These are phyloP conservation scores for Smittia aterrima DNA, from an alignment of 2,888 invertebrate genomes.

Conservation along the genomic window DNA sequence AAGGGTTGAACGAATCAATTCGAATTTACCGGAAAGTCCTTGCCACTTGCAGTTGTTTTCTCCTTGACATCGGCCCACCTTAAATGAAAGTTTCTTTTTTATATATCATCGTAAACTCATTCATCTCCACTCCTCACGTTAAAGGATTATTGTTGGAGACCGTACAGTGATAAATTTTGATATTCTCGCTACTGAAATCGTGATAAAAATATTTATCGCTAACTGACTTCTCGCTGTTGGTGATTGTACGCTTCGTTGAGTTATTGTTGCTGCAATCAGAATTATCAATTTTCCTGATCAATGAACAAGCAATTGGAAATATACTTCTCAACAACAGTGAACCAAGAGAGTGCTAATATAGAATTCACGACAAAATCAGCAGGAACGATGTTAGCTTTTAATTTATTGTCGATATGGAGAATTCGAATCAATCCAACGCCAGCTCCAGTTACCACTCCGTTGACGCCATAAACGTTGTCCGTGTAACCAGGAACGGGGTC, in stretches of 20 bases:
- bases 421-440: conserved; percentile 45
- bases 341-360: conserved; percentile 46
- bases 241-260: too few species aligned
- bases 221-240: neutral
- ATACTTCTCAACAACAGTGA: conserved; percentile 41
- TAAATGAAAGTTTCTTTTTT: neutral
- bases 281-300: neutral
- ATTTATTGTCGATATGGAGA: conserved; percentile 39
- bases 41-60: neutral
- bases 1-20: neutral
- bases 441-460: conserved; percentile 43
- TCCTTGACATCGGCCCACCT: conserved; percentile 27
- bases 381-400: conserved; percentile 44
- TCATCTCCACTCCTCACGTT: neutral
- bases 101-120: neutral
- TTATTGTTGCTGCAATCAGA: conserved; percentile 5
- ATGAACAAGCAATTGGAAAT: neutral
- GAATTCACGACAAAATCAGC: conserved; percentile 47
- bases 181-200: neutral
- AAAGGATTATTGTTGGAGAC: neutral
- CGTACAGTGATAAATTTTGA: conserved; percentile 19
- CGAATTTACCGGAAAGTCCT: neutral
- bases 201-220: conserved; percentile 14
- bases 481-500: conserved; percentile 45
- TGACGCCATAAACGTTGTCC: conserved; percentile 41